Evolutionary conservation across 2,797 vertebrate species (phyloP), one percentile per base, ranked within the genome.

Genomic region (Hippoglossus hippoglossus): DNA sequence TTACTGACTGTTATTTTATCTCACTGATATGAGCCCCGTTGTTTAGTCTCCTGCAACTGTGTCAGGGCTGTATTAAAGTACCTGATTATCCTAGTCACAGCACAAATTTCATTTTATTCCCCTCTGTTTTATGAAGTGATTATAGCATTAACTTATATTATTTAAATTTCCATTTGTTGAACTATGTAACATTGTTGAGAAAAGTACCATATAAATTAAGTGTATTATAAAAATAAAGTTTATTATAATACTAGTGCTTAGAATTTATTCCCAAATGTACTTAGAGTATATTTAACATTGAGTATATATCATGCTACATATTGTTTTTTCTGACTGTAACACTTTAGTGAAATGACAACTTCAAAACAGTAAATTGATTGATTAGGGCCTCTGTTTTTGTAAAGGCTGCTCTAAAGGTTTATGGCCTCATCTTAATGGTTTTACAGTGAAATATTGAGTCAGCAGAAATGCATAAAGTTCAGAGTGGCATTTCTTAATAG

Each of bases 341-440:
- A 55, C n/a, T 15, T 31, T 1, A 25, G 21, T 50, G 15, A 54
- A 31, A 47, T 44, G 5, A 46, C 19, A 49, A 13, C 4, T 49
- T n/a, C 16, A 39, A 52, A 18, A 52, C 12, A n/a, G 4, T 5
- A 19, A 52, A 50, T 3, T 21, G 11, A 73, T 44, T 18, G 13
- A 50, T 44, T 5, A 21, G 19, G 41, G 36, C 3, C 25, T 57
- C 12, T 60, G 13, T n/a, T n/a, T 46, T 54, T 21, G 51, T 56
- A 19, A 31, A 39, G 52, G 1, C 6, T 18, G 22, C 28, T 4
- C 9, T 72, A 3, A 82, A 78, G 1, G 19, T 69, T 72, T 55
- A 81, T 26, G 12, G 65, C 59, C 12, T 19, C 15, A 39, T 31
- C 15, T 56, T 7, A 69, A 63, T 60, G 3, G n/a, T 57, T 79